phyloP scores from a whole-genome alignment of 2,888 invertebrate species.

The Malachius bipustulatus region DNA sequence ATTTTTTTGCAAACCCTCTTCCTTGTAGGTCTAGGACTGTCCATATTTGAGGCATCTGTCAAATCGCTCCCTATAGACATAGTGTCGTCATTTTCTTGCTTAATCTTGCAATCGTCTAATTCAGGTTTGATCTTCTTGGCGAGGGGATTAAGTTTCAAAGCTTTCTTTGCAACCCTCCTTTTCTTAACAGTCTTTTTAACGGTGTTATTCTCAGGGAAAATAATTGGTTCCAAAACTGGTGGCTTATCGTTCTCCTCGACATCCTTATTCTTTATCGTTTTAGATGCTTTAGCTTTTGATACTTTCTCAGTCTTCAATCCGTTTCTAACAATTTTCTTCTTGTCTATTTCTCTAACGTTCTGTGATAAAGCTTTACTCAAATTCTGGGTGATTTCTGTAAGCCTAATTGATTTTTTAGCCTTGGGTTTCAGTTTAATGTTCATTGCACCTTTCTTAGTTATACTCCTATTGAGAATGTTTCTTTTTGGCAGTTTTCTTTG shows the following conservation, averaged over 20 bases:
- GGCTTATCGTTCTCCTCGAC: constrained; percentile 22
- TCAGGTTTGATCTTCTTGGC: constrained; percentile 15
- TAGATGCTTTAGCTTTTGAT: constrained; percentile 16
- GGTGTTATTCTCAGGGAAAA: constrained; percentile 26
- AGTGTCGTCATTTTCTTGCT: constrained; percentile 20
- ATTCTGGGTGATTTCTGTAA: constrained; percentile 26
- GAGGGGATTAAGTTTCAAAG: constrained; percentile 1
- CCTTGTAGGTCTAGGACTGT: constrained; percentile 17
- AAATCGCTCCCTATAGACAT: constrained; percentile 16
- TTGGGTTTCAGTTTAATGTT: no score
- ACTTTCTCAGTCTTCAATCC: constrained; percentile 26
- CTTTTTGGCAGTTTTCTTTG: constrained; percentile 23
- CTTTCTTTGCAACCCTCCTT: constrained; percentile 17
- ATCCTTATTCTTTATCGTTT: constrained; percentile 12
- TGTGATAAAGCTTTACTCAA: constrained; percentile 27
- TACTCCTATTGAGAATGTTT: no score
- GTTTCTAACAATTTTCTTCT: constrained; percentile 32
- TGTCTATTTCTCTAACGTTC: constrained; percentile 27
- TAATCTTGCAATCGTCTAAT: constrained; percentile 21
- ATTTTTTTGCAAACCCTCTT: constrained; percentile 17
- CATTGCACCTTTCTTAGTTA: no score
- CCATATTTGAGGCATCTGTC: constrained; percentile 16
- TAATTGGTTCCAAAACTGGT: constrained; percentile 32
- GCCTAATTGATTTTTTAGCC: no score
- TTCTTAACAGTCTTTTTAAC: constrained; percentile 20